Evolutionary conservation across 2,113 vertebrate genomes (phyloP), one percentile per base, ranked within the genome.

Genomic region (Hypocryptadius cinnamomeus): DNA sequence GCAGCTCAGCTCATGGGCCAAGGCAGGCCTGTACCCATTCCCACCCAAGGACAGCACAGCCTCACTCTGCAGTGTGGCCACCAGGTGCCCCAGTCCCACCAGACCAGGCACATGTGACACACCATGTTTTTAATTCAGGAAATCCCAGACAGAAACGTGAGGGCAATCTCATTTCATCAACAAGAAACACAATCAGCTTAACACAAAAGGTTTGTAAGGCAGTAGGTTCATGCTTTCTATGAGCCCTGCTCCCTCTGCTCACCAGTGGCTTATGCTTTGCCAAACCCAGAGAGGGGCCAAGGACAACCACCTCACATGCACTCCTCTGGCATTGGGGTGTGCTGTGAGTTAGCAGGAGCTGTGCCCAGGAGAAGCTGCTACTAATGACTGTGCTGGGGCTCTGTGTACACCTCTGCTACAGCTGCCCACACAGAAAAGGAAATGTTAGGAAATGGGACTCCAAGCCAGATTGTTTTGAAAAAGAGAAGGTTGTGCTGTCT

Each of bases 51-150:
- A 15, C 53, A 64, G 59, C 28, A 28, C 24, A 40, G 48, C 27
- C 0, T 0, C 24, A 4, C 68, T 37, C 59, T 3, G 8, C 22
- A 1, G 24, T 0, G 4, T 0, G 3, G 5, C 44, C 27, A 17
- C n/a, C 0, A 1, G 5, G 8, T 30, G 44, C 33, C 59, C 35
- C 45, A 64, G 31, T 44, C 64, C 39, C 70, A 37, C 33, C 69
- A 64, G 33, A 45, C 7, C 10, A 15, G 45, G 51, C 31, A 50
- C 6, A 2, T 7, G 39, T 22, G 54, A 42, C 24, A 23, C 25
- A 8, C 13, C 8, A 0, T 5, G 13, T 3, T 53, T 81, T 23
- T 17, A 53, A 65, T 45, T 35, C 39, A 30, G 35, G 56, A 79
- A 53, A 61, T 57, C 28, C 47, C 59, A 42, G 35, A 50, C 24